Base-by-base conservation (phyloP, 2,888 invertebrate genomes). In the Drosophila birchii region DNA sequence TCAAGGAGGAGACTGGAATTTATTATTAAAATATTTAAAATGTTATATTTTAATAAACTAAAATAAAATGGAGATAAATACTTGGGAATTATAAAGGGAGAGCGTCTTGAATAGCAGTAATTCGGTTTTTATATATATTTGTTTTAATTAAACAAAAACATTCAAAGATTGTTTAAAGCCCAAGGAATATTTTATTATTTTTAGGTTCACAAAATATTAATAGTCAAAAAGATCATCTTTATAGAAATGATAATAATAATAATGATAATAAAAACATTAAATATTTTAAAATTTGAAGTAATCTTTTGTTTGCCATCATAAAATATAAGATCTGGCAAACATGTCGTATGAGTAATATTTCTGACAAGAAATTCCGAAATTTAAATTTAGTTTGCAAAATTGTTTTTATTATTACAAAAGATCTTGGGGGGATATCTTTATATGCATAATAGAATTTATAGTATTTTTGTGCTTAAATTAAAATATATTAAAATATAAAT, bases 1-100 rank as follows among this genome's bases (percentile, higher is more conserved):
- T 71, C n/a, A 71, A 61, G 43, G 61, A 71, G 5, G 71, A 71
- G 29, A 71, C 71, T 5, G 71, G 55, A 3, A 71, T 71, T 18
- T 71, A 29, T 36, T 70, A 70, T 29, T 70, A 41, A 62, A 11
- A 34, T 12, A 39, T n/a, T 11, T 26, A 9, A 16, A 26, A 5
- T 9, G 2, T 6, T 11, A 6, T 20, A 20, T 20, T 20, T 41
- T 41, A 5, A 2, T 16, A 2, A 26, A 11, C 1, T 6, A 11
- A 47, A 47, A 29, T 26, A 47, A 26, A 26, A 16, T 23, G 16
- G 26, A 9, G 0, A 45, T 16, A 16, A 8, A 23, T 16, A 23
- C 23, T 23, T 23, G 14, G 0, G 20, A 44, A 14, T 7, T 39
- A 39, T n/a, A 4, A 1, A n/a, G n/a, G 3, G n/a, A n/a, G 3